Evolutionary conservation across 2,113 vertebrate genomes (phyloP).

Genomic region (Puffinus mauretanicus): DNA sequence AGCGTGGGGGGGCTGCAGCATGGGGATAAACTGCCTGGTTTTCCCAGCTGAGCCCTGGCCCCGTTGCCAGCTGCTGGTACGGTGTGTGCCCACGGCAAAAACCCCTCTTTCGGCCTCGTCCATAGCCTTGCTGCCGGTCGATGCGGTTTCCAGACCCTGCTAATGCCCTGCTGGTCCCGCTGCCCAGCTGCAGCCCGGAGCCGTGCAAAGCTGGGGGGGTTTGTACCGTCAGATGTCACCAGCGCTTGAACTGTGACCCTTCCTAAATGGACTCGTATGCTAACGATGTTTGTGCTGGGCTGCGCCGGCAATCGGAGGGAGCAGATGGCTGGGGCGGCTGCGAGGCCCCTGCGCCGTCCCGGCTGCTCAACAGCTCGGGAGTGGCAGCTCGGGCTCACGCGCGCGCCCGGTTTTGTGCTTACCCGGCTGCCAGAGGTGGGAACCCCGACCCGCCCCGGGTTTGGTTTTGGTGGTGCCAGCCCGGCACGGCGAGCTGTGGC

Average conservation of each 20-base stretch:
- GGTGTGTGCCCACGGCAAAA: neutral
- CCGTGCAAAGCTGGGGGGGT: neutral
- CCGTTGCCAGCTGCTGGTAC: neutral
- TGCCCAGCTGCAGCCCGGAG: neutral
- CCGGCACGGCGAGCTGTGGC: rapidly evolving
- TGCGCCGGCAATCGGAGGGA: neutral
- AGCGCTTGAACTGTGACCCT: neutral
- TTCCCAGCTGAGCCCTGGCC: neutral
- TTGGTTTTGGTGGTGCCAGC: neutral
- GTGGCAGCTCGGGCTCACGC: neutral
- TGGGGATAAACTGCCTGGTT: neutral
- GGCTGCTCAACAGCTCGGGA: neutral
- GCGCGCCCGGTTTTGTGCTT: rapidly evolving
- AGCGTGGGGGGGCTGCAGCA: neutral
- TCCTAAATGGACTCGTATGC: neutral
- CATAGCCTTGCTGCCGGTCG: neutral
- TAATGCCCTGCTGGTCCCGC: neutral
- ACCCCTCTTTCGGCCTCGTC: too few relatives aligned
- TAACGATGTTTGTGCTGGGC: neutral
- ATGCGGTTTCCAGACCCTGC: neutral
- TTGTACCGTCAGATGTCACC: neutral
- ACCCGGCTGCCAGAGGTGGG: neutral
- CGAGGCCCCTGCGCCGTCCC: neutral
- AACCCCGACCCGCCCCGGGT: neutral
- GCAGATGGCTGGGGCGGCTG: neutral